Conservation (phyloP, 1,140 invertebrate species). For the Caenorhabditis brenneri region DNA sequence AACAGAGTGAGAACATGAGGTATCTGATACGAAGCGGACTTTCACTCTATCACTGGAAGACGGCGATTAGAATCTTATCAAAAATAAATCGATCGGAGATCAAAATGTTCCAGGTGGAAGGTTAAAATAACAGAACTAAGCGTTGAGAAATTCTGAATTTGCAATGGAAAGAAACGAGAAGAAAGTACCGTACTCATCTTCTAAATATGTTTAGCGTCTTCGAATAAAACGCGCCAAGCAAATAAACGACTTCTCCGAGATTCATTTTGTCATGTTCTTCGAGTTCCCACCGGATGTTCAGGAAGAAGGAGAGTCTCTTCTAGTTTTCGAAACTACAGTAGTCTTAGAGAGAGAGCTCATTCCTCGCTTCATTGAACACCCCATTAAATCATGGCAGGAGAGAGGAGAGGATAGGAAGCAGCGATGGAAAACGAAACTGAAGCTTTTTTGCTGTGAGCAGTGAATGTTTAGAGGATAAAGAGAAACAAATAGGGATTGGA, state of each 20-base stretch:
- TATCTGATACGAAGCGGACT: neutral
- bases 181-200: too few species aligned
- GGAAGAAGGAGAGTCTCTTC: neutral
- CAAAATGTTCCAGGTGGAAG: too few species aligned
- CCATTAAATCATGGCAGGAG: constrained; percentile 40
- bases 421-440: neutral
- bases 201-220: too few species aligned
- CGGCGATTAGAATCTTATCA: too few species aligned
- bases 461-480: neutral
- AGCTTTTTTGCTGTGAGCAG: constrained; percentile 30
- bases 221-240: neutral
- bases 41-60: neutral
- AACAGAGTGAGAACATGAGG: neutral
- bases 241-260: neutral
- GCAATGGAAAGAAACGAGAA: too few species aligned
- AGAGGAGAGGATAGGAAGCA: neutral
- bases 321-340: neutral
- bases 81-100: too few species aligned
- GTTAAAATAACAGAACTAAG: too few species aligned
- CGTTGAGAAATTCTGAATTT: too few species aligned
- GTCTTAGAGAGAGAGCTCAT: constrained; percentile 15
- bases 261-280: neutral
- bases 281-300: constrained; percentile 37
- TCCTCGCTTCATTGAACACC: constrained; percentile 43
- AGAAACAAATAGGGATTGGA: neutral